Evolutionary conservation across 1,140 invertebrate genomes (phyloP).

Genomic region (Heterodera carotae): DNA sequence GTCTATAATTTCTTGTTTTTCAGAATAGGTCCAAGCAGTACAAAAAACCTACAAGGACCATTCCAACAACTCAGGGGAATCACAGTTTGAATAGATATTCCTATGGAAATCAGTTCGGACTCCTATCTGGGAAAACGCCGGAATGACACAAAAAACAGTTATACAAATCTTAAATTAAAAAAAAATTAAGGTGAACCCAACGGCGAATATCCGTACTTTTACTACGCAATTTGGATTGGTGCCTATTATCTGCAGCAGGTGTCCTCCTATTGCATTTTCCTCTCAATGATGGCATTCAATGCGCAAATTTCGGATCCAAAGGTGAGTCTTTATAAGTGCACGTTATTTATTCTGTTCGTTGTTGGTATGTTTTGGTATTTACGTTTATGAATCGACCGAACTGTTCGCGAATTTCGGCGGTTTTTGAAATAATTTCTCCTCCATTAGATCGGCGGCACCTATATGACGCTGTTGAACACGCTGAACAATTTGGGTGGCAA

Average conservation of each 20-base stretch:
- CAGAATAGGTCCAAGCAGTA: too few species aligned
- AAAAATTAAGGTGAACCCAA: slow-evolving; percentile 59
- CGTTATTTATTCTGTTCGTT: too few species aligned
- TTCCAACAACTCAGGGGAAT: too few species aligned
- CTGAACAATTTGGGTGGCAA: slow-evolving; percentile 92
- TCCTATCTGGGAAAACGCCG: too few species aligned
- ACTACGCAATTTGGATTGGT: slow-evolving; percentile 78
- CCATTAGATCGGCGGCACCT: slow-evolving; percentile 84
- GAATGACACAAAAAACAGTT: too few species aligned
- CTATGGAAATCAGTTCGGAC: too few species aligned
- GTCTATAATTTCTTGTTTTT: too few species aligned
- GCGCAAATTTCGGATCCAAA: slow-evolving; percentile 83
- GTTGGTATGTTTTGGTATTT: too few species aligned
- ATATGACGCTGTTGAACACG: slow-evolving; percentile 98
- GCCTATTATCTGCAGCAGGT: slow-evolving; percentile 80
- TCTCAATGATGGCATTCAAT: slow-evolving; percentile 72
- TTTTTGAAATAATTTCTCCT: background rate
- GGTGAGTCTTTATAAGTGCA: background rate
- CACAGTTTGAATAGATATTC: too few species aligned
- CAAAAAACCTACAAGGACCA: too few species aligned
- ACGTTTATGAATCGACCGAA: too few species aligned
- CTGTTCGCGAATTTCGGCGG: too few species aligned
- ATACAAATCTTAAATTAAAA: background rate
- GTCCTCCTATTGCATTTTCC: slow-evolving; percentile 77
- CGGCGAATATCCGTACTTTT: slow-evolving; percentile 76